Evolutionary conservation across 2,113 vertebrate species (phyloP).

Genomic region (Rhodinocichla rosea): DNA sequence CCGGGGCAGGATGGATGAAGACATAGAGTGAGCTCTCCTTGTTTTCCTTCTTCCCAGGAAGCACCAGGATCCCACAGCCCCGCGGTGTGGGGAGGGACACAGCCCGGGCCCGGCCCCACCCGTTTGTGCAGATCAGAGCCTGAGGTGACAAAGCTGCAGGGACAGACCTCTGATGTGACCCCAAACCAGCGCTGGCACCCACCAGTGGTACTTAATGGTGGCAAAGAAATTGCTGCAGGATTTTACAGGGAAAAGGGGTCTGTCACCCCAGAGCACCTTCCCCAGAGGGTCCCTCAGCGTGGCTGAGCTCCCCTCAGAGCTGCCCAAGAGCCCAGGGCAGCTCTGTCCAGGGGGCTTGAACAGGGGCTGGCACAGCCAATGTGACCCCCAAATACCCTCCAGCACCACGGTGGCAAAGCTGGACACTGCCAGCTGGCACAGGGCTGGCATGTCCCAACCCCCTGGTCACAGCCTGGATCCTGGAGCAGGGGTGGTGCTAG

Average conservation of each 20-base stretch:
- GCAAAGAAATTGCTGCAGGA: neutral
- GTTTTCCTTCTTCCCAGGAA: neutral
- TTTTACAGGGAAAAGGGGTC: neutral
- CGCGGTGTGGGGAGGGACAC: neutral
- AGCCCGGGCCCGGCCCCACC: rapidly evolving
- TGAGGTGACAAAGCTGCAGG: rapidly evolving
- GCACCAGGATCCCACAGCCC: neutral
- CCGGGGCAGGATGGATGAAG: neutral
- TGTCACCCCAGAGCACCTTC: neutral
- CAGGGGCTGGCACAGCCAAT: neutral
- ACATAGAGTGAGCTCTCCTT: neutral
- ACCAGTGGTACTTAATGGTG: rapidly evolving
- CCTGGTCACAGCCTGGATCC: neutral
- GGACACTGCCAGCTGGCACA: rapidly evolving
- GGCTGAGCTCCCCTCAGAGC: neutral
- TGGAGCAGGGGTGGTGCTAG: neutral
- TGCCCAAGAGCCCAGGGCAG: neutral
- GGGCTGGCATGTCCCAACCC: neutral
- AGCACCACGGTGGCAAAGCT: rapidly evolving
- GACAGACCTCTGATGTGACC: neutral
- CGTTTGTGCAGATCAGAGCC: rapidly evolving
- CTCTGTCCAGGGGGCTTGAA: neutral
- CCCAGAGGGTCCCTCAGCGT: rapidly evolving
- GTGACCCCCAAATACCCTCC: rapidly evolving
- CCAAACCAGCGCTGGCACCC: rapidly evolving